These are phyloP conservation scores for Erpetoichthys calabaricus DNA, from an alignment of 2,797 vertebrate species.

Conservation along the genomic window DNA sequence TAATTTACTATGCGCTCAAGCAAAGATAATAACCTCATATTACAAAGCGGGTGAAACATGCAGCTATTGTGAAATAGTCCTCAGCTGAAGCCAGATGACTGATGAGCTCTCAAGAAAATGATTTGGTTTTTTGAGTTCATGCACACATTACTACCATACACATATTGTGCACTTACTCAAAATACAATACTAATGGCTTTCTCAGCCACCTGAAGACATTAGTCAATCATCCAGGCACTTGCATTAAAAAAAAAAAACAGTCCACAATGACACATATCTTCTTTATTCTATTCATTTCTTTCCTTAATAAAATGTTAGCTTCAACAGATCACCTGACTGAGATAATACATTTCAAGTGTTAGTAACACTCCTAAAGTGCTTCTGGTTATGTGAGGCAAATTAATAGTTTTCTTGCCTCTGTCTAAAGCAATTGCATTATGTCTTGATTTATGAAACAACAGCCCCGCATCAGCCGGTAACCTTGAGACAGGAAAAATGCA, in stretches of 20 bases:
- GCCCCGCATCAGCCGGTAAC: slow-evolving; percentile 27
- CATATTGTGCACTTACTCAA: slow-evolving; percentile 2
- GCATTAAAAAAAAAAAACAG: neutral
- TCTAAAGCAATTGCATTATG: slow-evolving; percentile 48
- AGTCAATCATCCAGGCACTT: slow-evolving; percentile 12
- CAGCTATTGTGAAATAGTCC: slow-evolving; percentile 4
- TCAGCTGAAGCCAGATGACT: slow-evolving; percentile 7
- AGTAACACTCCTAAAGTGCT: slow-evolving; percentile 44
- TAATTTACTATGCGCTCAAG: slow-evolving; percentile 9
- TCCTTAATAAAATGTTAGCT: slow-evolving; percentile 15
- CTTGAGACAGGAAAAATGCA: slow-evolving; percentile 30
- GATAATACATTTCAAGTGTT: slow-evolving; percentile 47
- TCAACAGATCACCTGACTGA: slow-evolving; percentile 31
- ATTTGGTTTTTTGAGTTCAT: slow-evolving; percentile 14
- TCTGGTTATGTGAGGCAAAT: slow-evolving; percentile 36
- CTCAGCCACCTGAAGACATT: slow-evolving; percentile 15
- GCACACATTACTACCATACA: slow-evolving; percentile 16
- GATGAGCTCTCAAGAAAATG: slow-evolving; percentile 11
- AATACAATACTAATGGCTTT: slow-evolving; percentile 14
- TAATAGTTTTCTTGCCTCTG: slow-evolving; percentile 42
- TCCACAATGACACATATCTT: neutral
- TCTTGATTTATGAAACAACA: slow-evolving; percentile 49
- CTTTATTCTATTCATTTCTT: slow-evolving; percentile 23
- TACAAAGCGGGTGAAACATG: slow-evolving; percentile 13
- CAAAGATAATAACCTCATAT: slow-evolving; percentile 15